phyloP scores from a whole-genome alignment of 2,797 vertebrate species.

The Falco berigora region DNA sequence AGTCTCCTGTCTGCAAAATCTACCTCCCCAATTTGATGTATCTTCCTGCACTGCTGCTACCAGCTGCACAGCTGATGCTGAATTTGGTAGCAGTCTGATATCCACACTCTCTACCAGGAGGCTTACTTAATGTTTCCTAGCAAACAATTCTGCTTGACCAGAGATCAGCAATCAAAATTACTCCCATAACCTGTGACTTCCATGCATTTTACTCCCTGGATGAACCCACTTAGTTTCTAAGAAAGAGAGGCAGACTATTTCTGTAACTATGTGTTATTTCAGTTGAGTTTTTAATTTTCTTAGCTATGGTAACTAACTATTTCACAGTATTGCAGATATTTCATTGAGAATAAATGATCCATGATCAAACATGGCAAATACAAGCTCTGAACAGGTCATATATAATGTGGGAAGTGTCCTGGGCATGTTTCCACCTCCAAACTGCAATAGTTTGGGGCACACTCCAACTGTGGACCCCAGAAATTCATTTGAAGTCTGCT shows the following conservation, averaged over 20 bases:
- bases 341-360: neutral
- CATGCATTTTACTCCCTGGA: neutral
- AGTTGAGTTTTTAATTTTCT: neutral
- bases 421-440: neutral
- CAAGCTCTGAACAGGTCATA: neutral
- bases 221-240: neutral
- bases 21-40: too few species aligned
- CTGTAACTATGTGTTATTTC: neutral
- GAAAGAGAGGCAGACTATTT: neutral
- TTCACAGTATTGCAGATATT: neutral
- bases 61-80: too few species aligned
- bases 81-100: neutral
- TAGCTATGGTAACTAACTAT: neutral
- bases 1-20: neutral
- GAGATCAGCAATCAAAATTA: neutral
- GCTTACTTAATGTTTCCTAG: neutral
- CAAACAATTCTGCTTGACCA: neutral
- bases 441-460: neutral
- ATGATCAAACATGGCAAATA: neutral
- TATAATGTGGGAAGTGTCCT: accelerated
- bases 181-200: neutral
- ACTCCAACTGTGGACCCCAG: neutral
- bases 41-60: neutral
- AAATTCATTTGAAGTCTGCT: neutral
- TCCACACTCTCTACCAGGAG: neutral